Percentiles rank a stretch among this genome's conserved stretches.
Conservation (phyloP, 2,113 vertebrate species). For the Scolopax mira region DNA sequence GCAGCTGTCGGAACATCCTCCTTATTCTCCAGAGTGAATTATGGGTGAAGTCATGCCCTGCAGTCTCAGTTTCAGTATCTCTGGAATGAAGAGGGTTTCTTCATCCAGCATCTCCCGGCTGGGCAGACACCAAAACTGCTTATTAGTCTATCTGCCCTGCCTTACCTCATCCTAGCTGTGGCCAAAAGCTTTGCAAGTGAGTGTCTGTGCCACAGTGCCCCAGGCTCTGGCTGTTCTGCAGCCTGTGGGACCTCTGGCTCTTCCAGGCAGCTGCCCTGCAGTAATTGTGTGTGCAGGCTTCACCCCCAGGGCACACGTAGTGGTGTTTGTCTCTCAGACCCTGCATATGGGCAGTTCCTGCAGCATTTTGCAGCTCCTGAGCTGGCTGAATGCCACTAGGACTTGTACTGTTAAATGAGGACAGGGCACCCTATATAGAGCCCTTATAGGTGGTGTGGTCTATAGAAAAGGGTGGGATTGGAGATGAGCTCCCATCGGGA, state of each 20-base stretch:
- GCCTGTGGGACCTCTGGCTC: not conserved
- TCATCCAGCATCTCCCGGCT: not conserved
- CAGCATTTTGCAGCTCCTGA: not conserved
- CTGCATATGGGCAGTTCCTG: not conserved
- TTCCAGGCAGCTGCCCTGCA: not conserved
- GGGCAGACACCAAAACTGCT: not conserved
- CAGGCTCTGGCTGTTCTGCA: not conserved
- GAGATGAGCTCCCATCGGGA: not conserved
- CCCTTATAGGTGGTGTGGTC: rapidly evolving
- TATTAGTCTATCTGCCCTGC: not conserved
- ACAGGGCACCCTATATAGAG: not conserved
- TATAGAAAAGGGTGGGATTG: not conserved
- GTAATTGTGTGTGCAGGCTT: not conserved
- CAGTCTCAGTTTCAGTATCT: not conserved
- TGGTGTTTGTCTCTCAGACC: not conserved
- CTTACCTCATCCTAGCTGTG: not conserved
- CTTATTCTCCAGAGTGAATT: not conserved
- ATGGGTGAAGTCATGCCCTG: not conserved
- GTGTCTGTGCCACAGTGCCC: not conserved
- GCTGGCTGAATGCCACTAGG: not conserved
- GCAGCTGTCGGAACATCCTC: rapidly evolving
- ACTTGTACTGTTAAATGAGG: not conserved
- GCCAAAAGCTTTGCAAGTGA: not conserved
- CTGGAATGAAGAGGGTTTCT: not conserved
- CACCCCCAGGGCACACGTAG: not conserved